Percentiles rank a stretch among this genome's conserved stretches.
Conservation (phyloP, 2,797 vertebrate species). For the Phoeniculus purpureus region DNA sequence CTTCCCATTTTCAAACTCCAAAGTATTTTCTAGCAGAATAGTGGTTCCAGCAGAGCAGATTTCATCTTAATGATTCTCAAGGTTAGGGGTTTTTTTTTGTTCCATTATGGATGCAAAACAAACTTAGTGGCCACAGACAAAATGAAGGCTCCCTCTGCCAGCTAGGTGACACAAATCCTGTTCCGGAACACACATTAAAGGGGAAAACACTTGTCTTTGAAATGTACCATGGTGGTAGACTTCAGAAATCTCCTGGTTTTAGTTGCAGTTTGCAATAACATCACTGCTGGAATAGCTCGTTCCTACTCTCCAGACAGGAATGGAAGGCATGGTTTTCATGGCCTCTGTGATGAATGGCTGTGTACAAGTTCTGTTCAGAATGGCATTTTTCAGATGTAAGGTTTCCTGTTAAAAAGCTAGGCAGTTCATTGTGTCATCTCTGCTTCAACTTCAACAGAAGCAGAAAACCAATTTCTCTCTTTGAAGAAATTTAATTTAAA, state of each 20-base stretch:
- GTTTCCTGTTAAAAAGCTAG: constrained; percentile 27
- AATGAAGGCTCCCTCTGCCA: neutral
- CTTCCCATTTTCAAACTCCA: neutral
- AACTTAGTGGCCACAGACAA: neutral
- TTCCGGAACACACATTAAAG: neutral
- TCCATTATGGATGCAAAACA: neutral
- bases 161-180: neutral
- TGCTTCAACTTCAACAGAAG: constrained; percentile 28
- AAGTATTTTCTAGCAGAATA: neutral
- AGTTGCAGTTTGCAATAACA: neutral
- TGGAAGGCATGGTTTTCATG: neutral
- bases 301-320: neutral
- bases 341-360: neutral
- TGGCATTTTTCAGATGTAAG: constrained; percentile 22
- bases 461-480: constrained; percentile 38
- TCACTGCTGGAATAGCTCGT: neutral
- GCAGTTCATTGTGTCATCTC: constrained; percentile 47
- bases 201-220: neutral
- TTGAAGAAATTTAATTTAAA: constrained; percentile 52
- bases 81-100: neutral
- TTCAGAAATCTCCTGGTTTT: neutral
- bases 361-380: constrained; percentile 19
- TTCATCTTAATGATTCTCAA: neutral
- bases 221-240: neutral
- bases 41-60: neutral